phyloP scores from a whole-genome alignment of 2,888 invertebrate genomes.

The Exocentrus adspersus region DNA sequence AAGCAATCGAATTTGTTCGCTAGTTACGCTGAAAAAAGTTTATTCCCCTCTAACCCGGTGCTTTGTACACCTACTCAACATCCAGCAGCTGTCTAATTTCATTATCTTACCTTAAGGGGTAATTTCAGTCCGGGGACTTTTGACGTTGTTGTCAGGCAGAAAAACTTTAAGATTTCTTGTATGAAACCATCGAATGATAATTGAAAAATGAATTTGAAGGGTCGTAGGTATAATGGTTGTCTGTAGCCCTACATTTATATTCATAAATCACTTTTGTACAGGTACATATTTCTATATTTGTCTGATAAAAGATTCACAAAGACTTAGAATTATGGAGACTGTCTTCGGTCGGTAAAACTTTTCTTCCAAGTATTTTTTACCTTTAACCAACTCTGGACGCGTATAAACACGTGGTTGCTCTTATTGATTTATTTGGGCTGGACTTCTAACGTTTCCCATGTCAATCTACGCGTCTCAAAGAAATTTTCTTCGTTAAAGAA shows the following conservation, averaged over 20 bases:
- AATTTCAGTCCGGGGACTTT: too few relatives aligned
- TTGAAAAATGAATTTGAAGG: too few relatives aligned
- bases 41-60: constrained; percentile 10
- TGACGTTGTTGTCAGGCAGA: too few relatives aligned
- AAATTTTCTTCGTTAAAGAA: not conserved
- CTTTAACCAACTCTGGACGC: not conserved
- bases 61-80: constrained; percentile 12
- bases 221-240: too few relatives aligned
- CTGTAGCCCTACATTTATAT: too few relatives aligned
- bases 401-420: constrained; percentile 7
- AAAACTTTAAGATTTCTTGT: too few relatives aligned
- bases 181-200: too few relatives aligned
- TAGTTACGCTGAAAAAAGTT: constrained; percentile 26
- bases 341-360: not conserved
- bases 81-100: constrained; percentile 9
- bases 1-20: constrained; percentile 31
- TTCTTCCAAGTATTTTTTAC: constrained; percentile 1
- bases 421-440: constrained; percentile 14
- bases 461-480: constrained; percentile 10
- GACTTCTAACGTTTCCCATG: constrained; percentile 17
- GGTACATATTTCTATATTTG: too few relatives aligned
- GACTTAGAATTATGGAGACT: too few relatives aligned
- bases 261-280: too few relatives aligned
- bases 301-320: too few relatives aligned
- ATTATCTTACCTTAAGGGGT: not conserved